Base-by-base conservation (phyloP, 2,888 invertebrate species). In the Caenorhabditis panamensis region DNA sequence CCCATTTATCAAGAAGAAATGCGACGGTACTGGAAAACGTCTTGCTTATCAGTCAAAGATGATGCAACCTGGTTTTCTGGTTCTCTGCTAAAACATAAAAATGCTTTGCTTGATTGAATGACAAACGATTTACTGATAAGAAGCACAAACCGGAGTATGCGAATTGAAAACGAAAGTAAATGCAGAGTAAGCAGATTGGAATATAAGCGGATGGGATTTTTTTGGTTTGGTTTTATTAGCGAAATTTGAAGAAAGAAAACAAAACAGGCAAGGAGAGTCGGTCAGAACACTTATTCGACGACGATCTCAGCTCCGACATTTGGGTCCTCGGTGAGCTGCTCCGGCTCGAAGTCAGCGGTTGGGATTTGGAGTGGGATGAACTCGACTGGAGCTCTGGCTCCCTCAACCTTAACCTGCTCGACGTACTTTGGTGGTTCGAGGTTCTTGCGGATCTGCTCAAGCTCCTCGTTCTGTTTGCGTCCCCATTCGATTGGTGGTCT, bases 401-500 rank as follows among this genome's bases (percentile, higher is more conserved):
- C 90, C 59, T 90, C 90, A 16, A 88, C 88, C 73, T 86, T 87
- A 51, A 88, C 91, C 77, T 88, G 88, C 82, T 91, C 91, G 28
- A 88, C 86, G 84, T 91, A 91, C 84, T 90, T 90, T 68, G 90
- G 90, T 28, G 89, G 89, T 79, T 90, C 90, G 47, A 90, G 81
- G 81, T 88, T 89, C 79, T 87, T 85, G 54, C 85, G 76, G 71
- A 85, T 73, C 78, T 85, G 85, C 64, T 85, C 85, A 64, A 91
- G 85, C 71, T 91, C 91, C 64, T 91, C 91, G 71, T 90, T 87
- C 58, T 88, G 86, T 75, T 88, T 89, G 78, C 91, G 86, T 66
- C 91, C 91, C 91, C 91, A 91, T 63, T 91, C 90, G 51, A 85
- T 72, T 62, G 90, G 90, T 41, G 90, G 90, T 56, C 91, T 86